Conservation (phyloP, 1,140 invertebrate genomes). For the Drosophila subobscura region DNA sequence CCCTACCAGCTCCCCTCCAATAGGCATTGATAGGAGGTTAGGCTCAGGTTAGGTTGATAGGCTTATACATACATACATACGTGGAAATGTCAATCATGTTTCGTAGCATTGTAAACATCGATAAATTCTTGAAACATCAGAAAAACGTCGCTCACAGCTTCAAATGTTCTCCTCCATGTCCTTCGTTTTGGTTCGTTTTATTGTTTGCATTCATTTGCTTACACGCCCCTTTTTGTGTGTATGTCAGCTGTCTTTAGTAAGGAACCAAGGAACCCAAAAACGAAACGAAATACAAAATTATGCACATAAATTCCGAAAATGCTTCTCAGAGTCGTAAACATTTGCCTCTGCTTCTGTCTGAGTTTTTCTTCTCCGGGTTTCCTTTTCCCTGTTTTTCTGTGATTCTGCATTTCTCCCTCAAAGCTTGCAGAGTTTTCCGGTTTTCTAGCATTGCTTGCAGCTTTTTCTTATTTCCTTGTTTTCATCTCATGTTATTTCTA, state of each 20-base stretch:
- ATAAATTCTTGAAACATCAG: conserved; percentile 1
- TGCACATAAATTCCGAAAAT: conserved; percentile 71
- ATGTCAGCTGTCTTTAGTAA: conserved; percentile 31
- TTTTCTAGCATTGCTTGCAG: conserved; percentile 30
- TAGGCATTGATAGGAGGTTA: too few relatives aligned
- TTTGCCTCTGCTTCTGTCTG: conserved; percentile 18
- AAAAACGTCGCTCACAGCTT: conserved; percentile 21
- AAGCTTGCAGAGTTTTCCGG: conserved; percentile 31
- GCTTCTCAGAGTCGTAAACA: conserved; percentile 64
- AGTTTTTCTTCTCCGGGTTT: conserved; percentile 34
- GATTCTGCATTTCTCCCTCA: conserved; percentile 1
- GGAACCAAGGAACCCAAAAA: not conserved
- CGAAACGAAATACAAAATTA: conserved; percentile 66
- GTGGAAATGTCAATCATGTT: not conserved
- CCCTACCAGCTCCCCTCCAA: too few relatives aligned
- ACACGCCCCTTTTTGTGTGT: conserved; percentile 46
- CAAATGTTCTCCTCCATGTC: conserved; percentile 11
- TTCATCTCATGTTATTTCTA: conserved; percentile 33
- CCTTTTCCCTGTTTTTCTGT: conserved; percentile 6
- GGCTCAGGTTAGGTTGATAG: too few relatives aligned
- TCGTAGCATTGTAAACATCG: not conserved
- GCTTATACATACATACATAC: too few relatives aligned
- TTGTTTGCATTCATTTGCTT: conserved; percentile 54
- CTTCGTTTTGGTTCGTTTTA: conserved; percentile 33
- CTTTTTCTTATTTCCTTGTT: conserved; percentile 30